These are phyloP conservation scores for Seira ritae DNA, from an alignment of 2,888 invertebrate genomes.

Conservation along the genomic window DNA sequence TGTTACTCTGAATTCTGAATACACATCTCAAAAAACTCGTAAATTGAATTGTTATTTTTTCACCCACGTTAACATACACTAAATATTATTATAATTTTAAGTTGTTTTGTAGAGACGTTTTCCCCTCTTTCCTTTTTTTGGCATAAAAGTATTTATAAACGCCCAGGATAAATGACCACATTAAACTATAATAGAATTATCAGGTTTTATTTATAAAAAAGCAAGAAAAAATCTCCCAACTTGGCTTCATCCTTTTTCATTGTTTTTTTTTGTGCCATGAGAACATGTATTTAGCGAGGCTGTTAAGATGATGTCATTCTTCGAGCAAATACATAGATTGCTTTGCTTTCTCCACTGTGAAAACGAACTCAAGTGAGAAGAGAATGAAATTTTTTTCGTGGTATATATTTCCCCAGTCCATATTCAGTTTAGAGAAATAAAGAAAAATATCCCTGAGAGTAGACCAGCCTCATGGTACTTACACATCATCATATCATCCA, in stretches of 20 bases:
- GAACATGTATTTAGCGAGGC: neutral
- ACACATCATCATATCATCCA: slow-evolving; percentile 9
- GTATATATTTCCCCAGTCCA: neutral
- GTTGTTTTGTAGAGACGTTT: neutral
- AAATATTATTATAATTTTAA: neutral
- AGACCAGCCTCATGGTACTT: slow-evolving; percentile 36
- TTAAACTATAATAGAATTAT: neutral
- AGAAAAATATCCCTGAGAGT: slow-evolving; percentile 45
- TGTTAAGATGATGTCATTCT: neutral
- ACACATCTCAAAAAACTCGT: too few species aligned
- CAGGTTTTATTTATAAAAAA: neutral
- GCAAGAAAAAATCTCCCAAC: neutral
- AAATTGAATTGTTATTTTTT: too few species aligned
- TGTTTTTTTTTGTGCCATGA: neutral
- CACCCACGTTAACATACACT: neutral
- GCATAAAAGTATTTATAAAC: slow-evolving; percentile 9
- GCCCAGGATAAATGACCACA: neutral
- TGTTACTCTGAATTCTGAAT: too few species aligned
- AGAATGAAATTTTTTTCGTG: neutral
- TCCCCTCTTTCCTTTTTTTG: neutral
- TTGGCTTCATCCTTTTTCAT: neutral
- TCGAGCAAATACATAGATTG: too few species aligned
- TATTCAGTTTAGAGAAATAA: neutral
- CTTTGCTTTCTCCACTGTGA: neutral
- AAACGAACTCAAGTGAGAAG: neutral